Evolutionary conservation across 2,888 invertebrate genomes (phyloP).

Genomic region (Rotaria magnacalcarata): DNA sequence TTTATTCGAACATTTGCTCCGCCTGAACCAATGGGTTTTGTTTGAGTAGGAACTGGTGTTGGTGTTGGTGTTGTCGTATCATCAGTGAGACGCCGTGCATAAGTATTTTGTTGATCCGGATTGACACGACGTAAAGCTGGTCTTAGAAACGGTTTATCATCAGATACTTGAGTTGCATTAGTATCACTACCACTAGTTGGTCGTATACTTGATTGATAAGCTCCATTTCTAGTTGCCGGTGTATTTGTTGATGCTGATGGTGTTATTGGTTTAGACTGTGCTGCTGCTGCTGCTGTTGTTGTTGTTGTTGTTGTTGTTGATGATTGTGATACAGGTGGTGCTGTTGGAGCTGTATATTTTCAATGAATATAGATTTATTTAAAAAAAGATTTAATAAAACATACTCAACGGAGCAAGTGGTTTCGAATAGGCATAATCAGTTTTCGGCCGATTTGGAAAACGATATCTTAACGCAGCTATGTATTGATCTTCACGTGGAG

Average conservation of each 20-base stretch:
- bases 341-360: not conserved
- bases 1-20: not conserved
- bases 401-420: not conserved
- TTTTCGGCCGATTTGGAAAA: conserved; percentile 28
- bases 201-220: not conserved
- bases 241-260: too few species aligned
- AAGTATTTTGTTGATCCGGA: not conserved
- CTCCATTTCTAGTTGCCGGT: not conserved
- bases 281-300: not conserved
- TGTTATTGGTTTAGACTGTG: too few species aligned
- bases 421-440: not conserved
- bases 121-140: not conserved
- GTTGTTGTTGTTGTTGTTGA: not conserved
- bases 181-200: not conserved
- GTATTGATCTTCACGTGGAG: not conserved
- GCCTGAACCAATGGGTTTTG: too few species aligned
- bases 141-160: not conserved
- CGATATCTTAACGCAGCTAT: not conserved
- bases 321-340: not conserved
- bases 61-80: too few species aligned
- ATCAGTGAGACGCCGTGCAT: not conserved
- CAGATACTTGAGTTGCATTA: too few species aligned
- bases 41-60: not conserved
- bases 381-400: not conserved
- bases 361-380: not conserved